These are phyloP conservation scores for Microctenopoma stevenorrisi DNA, from an alignment of 2,797 vertebrate species.

Conservation along the genomic window DNA sequence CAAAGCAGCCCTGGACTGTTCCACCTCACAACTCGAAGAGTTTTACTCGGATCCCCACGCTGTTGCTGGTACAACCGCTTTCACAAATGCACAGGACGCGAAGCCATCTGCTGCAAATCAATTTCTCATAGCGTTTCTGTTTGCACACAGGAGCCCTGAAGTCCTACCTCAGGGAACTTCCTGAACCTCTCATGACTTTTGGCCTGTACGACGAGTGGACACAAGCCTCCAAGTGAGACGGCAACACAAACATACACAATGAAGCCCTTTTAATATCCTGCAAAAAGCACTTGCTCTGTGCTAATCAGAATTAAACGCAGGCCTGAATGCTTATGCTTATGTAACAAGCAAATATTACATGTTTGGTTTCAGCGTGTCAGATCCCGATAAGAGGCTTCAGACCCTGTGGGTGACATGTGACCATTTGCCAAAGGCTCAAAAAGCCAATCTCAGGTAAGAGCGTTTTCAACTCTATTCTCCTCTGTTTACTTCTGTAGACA, in stretches of 20 bases:
- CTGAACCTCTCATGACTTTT: conserved; percentile 96
- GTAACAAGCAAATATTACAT: conserved; percentile 37
- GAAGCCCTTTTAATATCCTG: conserved; percentile 27
- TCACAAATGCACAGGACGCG: conserved; percentile 11
- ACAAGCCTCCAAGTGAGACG: conserved; percentile 91
- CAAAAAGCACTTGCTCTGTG: conserved; percentile 20
- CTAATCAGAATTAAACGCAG: conserved; percentile 23
- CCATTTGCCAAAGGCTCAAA: conserved; percentile 91
- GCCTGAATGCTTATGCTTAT: conserved; percentile 6
- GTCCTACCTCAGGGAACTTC: conserved; percentile 96
- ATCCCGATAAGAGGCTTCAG: conserved; percentile 94
- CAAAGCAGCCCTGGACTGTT: conserved; percentile 97
- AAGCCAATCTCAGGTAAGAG: conserved; percentile 86
- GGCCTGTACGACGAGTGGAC: conserved; percentile 94
- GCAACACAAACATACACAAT: neutral
- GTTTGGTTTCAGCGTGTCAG: conserved; percentile 86
- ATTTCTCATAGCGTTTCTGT: conserved; percentile 38
- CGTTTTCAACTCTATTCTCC: neutral
- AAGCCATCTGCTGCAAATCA: conserved; percentile 17
- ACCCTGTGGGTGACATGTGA: conserved; percentile 94
- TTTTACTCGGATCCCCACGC: conserved; percentile 99
- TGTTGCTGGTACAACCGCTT: conserved; percentile 88
- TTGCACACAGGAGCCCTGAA: conserved; percentile 92
- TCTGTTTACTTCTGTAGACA: neutral
- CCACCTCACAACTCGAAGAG: conserved; percentile 95